Conservation (phyloP, 1,140 invertebrate genomes). For the Glossosoma conforme region DNA sequence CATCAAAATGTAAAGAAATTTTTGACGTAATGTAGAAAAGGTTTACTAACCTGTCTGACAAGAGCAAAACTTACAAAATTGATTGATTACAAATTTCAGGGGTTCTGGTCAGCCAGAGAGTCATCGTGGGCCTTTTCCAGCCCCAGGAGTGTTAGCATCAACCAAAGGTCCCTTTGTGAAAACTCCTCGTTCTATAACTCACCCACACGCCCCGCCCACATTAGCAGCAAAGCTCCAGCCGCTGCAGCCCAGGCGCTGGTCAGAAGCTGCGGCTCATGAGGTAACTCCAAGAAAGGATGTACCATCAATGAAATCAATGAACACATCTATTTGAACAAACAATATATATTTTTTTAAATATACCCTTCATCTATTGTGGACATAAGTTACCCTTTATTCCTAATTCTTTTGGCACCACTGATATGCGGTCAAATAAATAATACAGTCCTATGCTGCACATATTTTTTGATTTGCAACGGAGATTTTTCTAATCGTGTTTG, state of each 20-base stretch:
- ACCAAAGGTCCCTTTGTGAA: conserved; percentile 5
- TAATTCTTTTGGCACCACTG: no score
- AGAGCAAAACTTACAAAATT: not conserved
- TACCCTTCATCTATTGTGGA: no score
- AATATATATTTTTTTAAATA: not conserved
- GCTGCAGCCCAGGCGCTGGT: conserved; percentile 19
- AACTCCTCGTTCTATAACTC: not conserved
- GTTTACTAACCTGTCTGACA: not conserved
- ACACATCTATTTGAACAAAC: conserved; percentile 1
- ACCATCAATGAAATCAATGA: no score
- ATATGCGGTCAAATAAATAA: no score
- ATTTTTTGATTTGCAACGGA: no score
- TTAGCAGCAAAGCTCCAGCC: conserved; percentile 2
- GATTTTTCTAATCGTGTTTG: no score
- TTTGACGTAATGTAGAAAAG: not conserved
- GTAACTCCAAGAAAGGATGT: conserved; percentile 3
- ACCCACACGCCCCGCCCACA: not conserved
- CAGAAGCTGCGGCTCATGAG: conserved; percentile 21
- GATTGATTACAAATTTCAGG: not conserved
- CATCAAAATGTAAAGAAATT: not conserved
- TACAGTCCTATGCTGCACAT: no score
- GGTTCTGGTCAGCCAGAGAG: conserved; percentile 1
- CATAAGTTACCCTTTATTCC: no score
- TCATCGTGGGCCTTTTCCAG: conserved; percentile 1
- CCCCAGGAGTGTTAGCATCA: conserved; percentile 3